These are phyloP conservation scores for Cricetomys ansorgei DNA, from an alignment of 2,113 vertebrate species.

Conservation along the genomic window DNA sequence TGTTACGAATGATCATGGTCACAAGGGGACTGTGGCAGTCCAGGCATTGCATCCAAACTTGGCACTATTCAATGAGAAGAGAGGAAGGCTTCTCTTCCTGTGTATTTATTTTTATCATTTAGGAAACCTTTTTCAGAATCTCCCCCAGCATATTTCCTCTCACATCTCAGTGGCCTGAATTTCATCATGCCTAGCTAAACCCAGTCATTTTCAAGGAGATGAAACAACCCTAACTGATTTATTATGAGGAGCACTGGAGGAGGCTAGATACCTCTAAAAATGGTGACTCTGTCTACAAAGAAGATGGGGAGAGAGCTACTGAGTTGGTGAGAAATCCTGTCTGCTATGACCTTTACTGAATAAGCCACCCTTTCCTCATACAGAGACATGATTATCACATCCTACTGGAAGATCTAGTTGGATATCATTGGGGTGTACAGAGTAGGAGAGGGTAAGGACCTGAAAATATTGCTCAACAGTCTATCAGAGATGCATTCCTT, in stretches of 20 bases:
- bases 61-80: constrained; percentile 2
- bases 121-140: constrained; percentile 50
- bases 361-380: constrained; percentile 13
- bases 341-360: not conserved
- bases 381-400: constrained; percentile 9
- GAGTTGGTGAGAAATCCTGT: not conserved
- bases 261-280: not conserved
- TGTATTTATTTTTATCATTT: constrained; percentile 57
- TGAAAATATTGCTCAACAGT: constrained; percentile 24
- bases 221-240: not conserved
- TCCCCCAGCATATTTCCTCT: constrained; percentile 16
- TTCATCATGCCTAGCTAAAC: constrained; percentile 41
- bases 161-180: constrained; percentile 48
- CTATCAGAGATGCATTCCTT: not conserved
- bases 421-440: not conserved
- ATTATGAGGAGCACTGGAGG: not conserved
- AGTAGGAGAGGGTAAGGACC: constrained; percentile 5
- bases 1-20: constrained; percentile 15
- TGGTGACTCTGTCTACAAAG: not conserved
- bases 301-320: not conserved
- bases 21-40: not conserved
- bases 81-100: constrained; percentile 23
- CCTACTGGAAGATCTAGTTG: not conserved
- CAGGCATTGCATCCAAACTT: constrained; percentile 43
- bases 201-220: constrained; percentile 17